Conservation (phyloP, 2,113 vertebrate genomes). For the Brachionichthys hirsutus region DNA sequence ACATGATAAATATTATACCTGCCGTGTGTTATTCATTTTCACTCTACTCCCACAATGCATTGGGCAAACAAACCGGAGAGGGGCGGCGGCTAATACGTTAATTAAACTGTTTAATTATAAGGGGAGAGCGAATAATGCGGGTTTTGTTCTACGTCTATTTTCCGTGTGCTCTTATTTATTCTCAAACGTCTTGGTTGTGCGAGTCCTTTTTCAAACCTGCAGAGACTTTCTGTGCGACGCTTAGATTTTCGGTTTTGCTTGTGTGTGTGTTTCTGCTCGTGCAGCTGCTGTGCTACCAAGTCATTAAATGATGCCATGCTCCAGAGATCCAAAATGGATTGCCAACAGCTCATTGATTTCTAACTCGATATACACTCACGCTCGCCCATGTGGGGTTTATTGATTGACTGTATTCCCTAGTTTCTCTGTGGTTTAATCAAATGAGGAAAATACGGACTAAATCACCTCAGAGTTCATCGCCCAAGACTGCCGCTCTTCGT, state of each 20-base stretch:
- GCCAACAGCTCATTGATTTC: slow-evolving; percentile 47
- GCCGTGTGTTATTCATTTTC: no score
- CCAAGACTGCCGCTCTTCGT: not conserved
- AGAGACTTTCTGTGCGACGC: no score
- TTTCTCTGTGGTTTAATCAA: slow-evolving; percentile 14
- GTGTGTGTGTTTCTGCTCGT: not conserved
- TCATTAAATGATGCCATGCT: slow-evolving; percentile 23
- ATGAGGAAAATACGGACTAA: not conserved
- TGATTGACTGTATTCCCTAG: slow-evolving; percentile 14
- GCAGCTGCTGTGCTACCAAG: not conserved
- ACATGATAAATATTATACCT: no score
- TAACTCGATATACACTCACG: slow-evolving; percentile 28
- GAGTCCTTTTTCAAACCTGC: slow-evolving; percentile 17
- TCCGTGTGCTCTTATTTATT: no score
- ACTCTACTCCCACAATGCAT: not conserved
- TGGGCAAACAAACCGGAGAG: no score
- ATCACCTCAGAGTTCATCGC: not conserved
- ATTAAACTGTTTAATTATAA: slow-evolving; percentile 67
- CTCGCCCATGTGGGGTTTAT: slow-evolving; percentile 29
- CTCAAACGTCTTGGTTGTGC: slow-evolving; percentile 14
- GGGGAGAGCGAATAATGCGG: no score
- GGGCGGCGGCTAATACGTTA: not conserved
- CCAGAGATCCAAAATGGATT: slow-evolving; percentile 24
- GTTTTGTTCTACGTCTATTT: no score
- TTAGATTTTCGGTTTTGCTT: not conserved